Base-by-base conservation (phyloP, 2,888 invertebrate species). In the Hirtodrosophila confusa region DNA sequence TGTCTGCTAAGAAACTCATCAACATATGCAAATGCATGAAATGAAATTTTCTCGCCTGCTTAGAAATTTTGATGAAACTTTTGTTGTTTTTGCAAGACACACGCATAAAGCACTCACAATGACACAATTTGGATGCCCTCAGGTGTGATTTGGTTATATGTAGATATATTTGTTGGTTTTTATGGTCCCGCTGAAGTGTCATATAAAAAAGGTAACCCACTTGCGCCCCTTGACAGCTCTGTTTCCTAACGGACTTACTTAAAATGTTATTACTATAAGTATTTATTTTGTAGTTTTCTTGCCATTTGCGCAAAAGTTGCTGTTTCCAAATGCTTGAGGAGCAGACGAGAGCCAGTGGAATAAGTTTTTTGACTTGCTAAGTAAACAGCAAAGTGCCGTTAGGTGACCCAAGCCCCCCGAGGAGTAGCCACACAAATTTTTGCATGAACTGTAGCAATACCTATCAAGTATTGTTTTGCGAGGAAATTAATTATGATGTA, bases 41-140 rank as follows among this genome's bases (percentile, higher is more conserved):
- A 75, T 61, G 50, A 56, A 55, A 58, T 75, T 70, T 49, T 53
- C 31, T 33, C 54, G 6, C 31, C 65, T 64, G 48, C 48, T 85
- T 75, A 61, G 50, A 82, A 71, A 82, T 79, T 79, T 83, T 82
- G 82, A 82, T 79, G 86, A 78, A 86, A 61, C 61, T 27, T 53
- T 41, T 44, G 12, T 36, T 48, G n/a, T 44, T 57, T 50, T 37
- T 43, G 41, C 39, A 37, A 70, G 6, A 37, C 47, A 45, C 27
- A 50, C 39, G 27, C 41, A 55, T 47, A 71, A 75, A 45, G 53
- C 78, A 75, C 85, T 75, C 65, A 76, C 57, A 85, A 69, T 68
- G 82, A 71, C 87, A 87, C 88, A 73, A 87, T 87, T 87, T 64
- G 55, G 51, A 76, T 75, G 86, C 84, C 84, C 88, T 73, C 65